Evolutionary conservation across 2,113 vertebrate species (phyloP).

Genomic region (Dicaeum eximium): DNA sequence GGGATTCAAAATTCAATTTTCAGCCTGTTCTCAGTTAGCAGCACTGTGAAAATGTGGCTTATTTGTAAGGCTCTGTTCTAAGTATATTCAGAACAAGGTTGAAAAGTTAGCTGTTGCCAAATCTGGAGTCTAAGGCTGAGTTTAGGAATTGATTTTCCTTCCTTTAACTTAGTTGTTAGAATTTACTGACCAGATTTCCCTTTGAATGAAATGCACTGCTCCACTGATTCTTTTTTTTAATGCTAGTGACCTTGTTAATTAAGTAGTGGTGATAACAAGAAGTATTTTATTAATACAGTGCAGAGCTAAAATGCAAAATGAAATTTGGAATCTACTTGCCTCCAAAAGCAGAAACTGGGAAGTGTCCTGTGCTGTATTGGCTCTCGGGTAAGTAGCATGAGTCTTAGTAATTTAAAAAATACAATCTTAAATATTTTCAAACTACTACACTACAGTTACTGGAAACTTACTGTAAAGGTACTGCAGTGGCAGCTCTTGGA

Average conservation of each 20-base stretch:
- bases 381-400: slow-evolving; percentile 82
- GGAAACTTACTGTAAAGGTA: not conserved
- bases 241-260: not conserved
- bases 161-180: not conserved
- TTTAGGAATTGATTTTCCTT: not conserved
- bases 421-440: not conserved
- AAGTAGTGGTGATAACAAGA: not conserved
- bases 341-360: slow-evolving; percentile 85
- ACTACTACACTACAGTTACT: not conserved
- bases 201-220: not conserved
- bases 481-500: not conserved
- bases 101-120: not conserved
- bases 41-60: not conserved
- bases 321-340: slow-evolving; percentile 92
- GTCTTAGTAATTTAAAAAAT: not conserved
- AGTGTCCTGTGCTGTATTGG: slow-evolving; percentile 93
- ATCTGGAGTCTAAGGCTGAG: not conserved
- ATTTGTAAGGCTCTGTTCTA: not conserved
- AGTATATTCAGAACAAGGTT: not conserved
- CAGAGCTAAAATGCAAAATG: slow-evolving; percentile 94
- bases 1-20: not conserved
- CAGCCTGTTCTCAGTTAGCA: not conserved
- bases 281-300: slow-evolving; percentile 68
- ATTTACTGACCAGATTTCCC: not conserved
- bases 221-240: not conserved